Percentiles rank a stretch among this genome's conserved stretches.
These are phyloP conservation scores for Oscheius sp. DNA, from an alignment of 2,888 invertebrate species.

Conservation along the genomic window DNA sequence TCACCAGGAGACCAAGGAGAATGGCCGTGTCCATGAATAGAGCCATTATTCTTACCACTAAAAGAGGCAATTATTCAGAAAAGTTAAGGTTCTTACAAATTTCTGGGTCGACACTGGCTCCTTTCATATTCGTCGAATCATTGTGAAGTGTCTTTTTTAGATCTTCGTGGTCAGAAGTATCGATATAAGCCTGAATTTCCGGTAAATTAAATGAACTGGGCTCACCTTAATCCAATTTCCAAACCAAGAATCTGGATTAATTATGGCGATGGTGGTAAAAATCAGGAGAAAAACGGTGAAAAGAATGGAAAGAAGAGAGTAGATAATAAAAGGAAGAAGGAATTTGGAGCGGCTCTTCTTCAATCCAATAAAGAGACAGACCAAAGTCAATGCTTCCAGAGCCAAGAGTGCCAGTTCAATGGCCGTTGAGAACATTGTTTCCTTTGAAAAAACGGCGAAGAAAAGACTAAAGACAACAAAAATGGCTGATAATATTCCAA, in stretches of 20 bases:
- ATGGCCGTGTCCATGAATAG: slow-evolving; percentile 24
- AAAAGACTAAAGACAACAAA: slow-evolving; percentile 27
- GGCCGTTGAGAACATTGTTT: slow-evolving; percentile 32
- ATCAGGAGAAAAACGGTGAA: not conserved
- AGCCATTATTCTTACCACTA: slow-evolving; percentile 23
- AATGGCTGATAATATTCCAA: slow-evolving; percentile 45
- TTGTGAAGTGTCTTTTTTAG: slow-evolving; percentile 1
- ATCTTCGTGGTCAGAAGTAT: slow-evolving; percentile 11
- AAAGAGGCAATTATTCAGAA: not conserved
- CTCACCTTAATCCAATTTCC: slow-evolving; percentile 10
- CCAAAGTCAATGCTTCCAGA: slow-evolving; percentile 28
- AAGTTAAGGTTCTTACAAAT: not conserved
- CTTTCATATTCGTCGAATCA: not conserved
- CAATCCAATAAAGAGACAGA: slow-evolving; percentile 36
- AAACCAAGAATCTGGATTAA: slow-evolving; percentile 10
- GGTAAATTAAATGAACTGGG: too few species aligned
- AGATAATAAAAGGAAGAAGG: slow-evolving; percentile 33
- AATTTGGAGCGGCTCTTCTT: slow-evolving; percentile 16
- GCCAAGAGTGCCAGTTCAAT: slow-evolving; percentile 30
- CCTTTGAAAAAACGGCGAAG: slow-evolving; percentile 30
- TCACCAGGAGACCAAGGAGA: slow-evolving; percentile 2
- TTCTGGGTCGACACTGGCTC: slow-evolving; percentile 15
- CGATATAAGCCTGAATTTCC: slow-evolving; percentile 2
- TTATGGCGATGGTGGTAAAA: not conserved
- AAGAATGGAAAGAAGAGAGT: not conserved